These are phyloP conservation scores for Rhynchonycteris naso DNA, from an alignment of 2,797 vertebrate species.

Conservation along the genomic window DNA sequence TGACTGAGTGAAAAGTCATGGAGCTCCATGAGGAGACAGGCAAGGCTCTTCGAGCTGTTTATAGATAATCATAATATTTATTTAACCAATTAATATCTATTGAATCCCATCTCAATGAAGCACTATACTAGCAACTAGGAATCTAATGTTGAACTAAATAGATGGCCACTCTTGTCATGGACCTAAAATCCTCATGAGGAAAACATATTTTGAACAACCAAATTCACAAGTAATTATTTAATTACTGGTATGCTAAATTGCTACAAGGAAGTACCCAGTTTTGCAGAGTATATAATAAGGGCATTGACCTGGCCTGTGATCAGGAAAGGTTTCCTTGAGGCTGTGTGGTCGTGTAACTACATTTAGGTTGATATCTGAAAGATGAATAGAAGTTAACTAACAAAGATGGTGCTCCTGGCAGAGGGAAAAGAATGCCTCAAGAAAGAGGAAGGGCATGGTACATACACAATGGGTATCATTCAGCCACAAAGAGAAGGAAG, in stretches of 20 bases:
- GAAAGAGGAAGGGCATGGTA: background rate
- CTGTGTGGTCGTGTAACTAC: background rate
- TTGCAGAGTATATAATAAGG: background rate
- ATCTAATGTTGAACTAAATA: background rate
- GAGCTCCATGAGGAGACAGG: background rate
- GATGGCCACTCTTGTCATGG: background rate
- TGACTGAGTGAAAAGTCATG: background rate
- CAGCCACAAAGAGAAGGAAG: background rate
- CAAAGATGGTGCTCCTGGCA: background rate
- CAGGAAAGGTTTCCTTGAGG: background rate
- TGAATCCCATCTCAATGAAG: background rate
- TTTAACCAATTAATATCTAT: background rate
- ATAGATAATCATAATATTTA: background rate
- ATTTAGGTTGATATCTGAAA: background rate
- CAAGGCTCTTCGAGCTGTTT: background rate
- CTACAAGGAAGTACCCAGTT: background rate
- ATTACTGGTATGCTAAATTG: background rate
- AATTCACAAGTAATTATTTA: slow-evolving; percentile 7
- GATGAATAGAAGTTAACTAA: background rate
- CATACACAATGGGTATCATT: background rate
- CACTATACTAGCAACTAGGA: background rate
- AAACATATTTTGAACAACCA: background rate
- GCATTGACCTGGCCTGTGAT: background rate
- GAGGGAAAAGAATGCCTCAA: background rate
- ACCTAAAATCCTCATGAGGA: background rate